phyloP scores from a whole-genome alignment of 2,888 invertebrate species.

The Epinotia brunnichana region DNA sequence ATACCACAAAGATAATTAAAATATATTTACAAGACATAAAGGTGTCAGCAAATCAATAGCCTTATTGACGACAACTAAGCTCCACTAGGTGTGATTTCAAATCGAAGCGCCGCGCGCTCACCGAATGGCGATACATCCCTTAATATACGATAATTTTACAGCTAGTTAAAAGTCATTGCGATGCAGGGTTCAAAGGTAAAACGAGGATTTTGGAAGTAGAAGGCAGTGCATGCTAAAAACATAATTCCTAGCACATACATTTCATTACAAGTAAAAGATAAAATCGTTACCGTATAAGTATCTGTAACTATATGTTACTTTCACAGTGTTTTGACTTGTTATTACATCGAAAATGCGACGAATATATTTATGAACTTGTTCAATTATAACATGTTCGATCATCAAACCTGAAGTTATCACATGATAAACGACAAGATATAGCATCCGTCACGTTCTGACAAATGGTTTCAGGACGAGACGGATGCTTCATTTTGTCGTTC shows the following conservation, averaged over 20 bases:
- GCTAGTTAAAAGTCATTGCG: slow-evolving; percentile 60
- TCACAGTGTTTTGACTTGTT: slow-evolving; percentile 17
- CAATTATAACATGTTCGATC: slow-evolving; percentile 3
- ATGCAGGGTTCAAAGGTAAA: slow-evolving; percentile 37
- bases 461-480: neutral
- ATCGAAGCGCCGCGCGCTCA: slow-evolving; percentile 70
- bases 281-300: slow-evolving; percentile 23
- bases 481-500: neutral
- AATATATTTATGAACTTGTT: slow-evolving; percentile 5
- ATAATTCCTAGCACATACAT: slow-evolving; percentile 39
- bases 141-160: slow-evolving; percentile 79
- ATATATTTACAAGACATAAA: slow-evolving; percentile 83
- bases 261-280: slow-evolving; percentile 39
- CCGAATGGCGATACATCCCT: slow-evolving; percentile 60
- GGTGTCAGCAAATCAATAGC: slow-evolving; percentile 81
- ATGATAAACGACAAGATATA: neutral
- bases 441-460: neutral
- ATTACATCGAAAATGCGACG: slow-evolving; percentile 24
- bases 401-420: neutral
- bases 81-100: slow-evolving; percentile 82
- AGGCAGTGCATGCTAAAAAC: slow-evolving; percentile 50
- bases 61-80: slow-evolving; percentile 80
- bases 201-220: slow-evolving; percentile 32
- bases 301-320: slow-evolving; percentile 28
- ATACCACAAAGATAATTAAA: slow-evolving; percentile 79